Base-by-base conservation (phyloP, 1,140 invertebrate species). In the Reticulitermes speratus region DNA sequence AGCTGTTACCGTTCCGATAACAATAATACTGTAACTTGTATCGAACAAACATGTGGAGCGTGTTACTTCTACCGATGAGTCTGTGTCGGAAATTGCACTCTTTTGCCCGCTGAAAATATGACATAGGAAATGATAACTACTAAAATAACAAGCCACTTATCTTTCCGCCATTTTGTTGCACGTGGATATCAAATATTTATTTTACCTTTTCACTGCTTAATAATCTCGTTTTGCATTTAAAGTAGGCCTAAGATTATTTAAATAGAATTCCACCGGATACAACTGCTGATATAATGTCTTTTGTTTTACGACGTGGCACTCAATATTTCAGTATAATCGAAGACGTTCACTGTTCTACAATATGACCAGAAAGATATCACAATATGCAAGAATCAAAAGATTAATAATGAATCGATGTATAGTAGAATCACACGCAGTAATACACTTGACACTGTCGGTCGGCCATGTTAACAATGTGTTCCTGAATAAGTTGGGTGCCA, bases 1-100 rank as follows among this genome's bases (percentile, higher is more conserved):
- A 75, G 65, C 65, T 75, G 65, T 75, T n/a, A 75, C 65, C 65
- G n/a, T 25, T 75, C 65, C 65, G 65, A 75, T 75, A 75, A 75
- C 25, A 75, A 75, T 75, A 75, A 55, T 55, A 55, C 52, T 55
- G 52, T 55, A 21, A 55, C 52, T 55, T 55, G n/a, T 30, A 75
- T 75, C 9, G 25, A 75, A 75, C n/a, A 30, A n/a, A 75, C 65
- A 75, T 75, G 65, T 75, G 65, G 65, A 14, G 65, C 25, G 2
- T 75, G n/a, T 75, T 75, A 55, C 19, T 55, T 55, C 52, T 55
- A 75, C 65, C n/a, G 65, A 75, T 25, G 65, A 75, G 65, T 75
- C 25, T 75, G 25, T 75, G 65, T 75, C 65, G 65, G n/a, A 75
- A 75, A 75, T 75, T 75, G 65, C 65, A 75, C 65, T 8, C 65